Percentiles rank a stretch among this genome's conserved stretches.
Conservation (phyloP, 1,140 invertebrate species). For the Pseudomyrmex concolor region DNA sequence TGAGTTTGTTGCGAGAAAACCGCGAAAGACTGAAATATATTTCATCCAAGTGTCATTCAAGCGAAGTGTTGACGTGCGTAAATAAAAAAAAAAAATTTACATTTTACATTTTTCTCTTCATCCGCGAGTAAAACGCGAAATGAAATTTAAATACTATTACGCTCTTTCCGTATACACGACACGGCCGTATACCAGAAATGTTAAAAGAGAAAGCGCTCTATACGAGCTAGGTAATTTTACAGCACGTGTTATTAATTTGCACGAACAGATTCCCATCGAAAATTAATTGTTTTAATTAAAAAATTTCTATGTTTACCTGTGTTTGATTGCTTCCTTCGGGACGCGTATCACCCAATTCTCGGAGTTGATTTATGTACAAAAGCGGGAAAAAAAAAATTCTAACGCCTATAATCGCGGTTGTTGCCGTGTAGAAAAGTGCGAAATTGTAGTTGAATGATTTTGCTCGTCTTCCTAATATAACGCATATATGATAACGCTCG, state of each 20-base stretch:
- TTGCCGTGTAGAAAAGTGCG: constrained; percentile 81
- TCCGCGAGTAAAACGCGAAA: too few relatives aligned
- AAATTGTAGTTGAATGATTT: constrained; percentile 86
- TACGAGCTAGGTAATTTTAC: background rate
- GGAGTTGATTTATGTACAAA: background rate
- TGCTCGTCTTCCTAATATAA: constrained; percentile 84
- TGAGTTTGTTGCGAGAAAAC: too few relatives aligned
- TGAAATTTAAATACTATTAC: background rate
- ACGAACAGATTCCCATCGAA: background rate
- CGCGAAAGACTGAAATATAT: too few relatives aligned
- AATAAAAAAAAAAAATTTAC: too few relatives aligned
- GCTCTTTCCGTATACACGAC: background rate
- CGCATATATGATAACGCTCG: constrained; percentile 81
- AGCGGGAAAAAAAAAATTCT: background rate
- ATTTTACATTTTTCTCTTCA: too few relatives aligned
- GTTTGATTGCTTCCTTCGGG: constrained; percentile 19
- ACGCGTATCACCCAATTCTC: constrained; percentile 38
- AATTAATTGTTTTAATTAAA: background rate
- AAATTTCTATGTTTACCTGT: constrained; percentile 43
- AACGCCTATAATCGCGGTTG: constrained; percentile 14
- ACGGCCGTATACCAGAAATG: background rate
- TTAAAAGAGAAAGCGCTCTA: background rate
- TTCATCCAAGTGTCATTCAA: too few relatives aligned
- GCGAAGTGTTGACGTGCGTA: too few relatives aligned
- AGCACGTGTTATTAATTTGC: background rate